phyloP scores from a whole-genome alignment of 2,113 vertebrate genomes.

The Vimba vimba region DNA sequence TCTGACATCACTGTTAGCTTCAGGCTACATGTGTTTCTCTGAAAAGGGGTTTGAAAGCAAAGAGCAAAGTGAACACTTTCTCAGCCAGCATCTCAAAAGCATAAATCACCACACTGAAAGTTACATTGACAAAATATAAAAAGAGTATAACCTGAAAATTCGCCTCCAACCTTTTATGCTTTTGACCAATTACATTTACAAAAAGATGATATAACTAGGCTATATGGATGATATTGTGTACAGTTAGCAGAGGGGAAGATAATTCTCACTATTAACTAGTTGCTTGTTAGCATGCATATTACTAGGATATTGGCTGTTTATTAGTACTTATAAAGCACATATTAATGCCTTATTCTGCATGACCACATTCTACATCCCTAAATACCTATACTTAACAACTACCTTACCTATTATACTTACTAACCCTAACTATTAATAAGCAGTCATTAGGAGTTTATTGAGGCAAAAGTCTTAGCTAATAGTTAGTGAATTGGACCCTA shows the following conservation, averaged over 20 bases:
- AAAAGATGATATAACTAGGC: neutral
- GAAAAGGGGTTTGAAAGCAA: conserved; percentile 31
- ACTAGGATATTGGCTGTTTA: too few species aligned
- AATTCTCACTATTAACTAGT: neutral
- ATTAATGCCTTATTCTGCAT: too few species aligned
- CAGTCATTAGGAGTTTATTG: too few species aligned
- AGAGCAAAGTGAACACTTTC: conserved; percentile 53
- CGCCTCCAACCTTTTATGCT: conserved; percentile 50
- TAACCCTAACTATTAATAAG: too few species aligned
- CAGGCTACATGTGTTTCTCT: conserved; percentile 57
- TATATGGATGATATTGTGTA: neutral
- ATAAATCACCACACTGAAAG: conserved; percentile 58
- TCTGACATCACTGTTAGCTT: conserved; percentile 52
- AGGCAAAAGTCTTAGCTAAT: too few species aligned
- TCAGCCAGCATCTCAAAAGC: conserved; percentile 59
- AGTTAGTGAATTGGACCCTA: too few species aligned
- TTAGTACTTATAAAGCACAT: too few species aligned
- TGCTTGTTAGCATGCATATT: too few species aligned
- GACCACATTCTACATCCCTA: too few species aligned
- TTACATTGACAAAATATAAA: conserved; percentile 51
- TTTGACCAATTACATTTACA: conserved; percentile 2
- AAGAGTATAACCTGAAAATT: conserved; percentile 24
- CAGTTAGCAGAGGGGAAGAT: neutral
- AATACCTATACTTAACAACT: too few species aligned
- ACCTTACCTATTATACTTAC: too few species aligned